Evolutionary conservation across 2,888 invertebrate genomes (phyloP), one percentile per base, ranked within the genome.

Genomic region (Carpatolechia fugitivella): DNA sequence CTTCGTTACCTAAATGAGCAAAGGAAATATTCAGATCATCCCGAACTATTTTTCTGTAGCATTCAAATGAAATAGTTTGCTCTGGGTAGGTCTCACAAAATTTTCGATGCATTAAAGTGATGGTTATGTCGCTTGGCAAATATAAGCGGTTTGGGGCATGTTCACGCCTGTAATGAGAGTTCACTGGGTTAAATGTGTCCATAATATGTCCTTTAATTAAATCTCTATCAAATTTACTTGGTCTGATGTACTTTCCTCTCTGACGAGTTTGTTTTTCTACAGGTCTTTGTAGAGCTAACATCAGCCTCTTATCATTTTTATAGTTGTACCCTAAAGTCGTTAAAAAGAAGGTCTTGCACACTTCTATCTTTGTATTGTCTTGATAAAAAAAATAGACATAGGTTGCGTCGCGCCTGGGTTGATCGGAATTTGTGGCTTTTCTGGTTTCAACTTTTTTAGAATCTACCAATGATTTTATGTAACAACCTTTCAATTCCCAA

Each of bases 11-110:
- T 36, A 59, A 44, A 11, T 53, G 52, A 18, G 56, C 55, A 38
- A 59, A 59, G 8, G 59, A 56, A 31, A 59, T 59, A 33, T 59
- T 56, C 48, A 54, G 52, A 16, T 53, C 44, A 16, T 59, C 36
- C n/a, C 58, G 55, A 13, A 56, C n/a, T 14, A 54, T 18, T 33
- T 44, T 36, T 54, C 58, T 52, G 33, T 54, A 56, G 1, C 51
- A 3, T 30, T 59, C 56, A 16, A 38, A 53, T 6, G 50, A 53
- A 18, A 52, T 24, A 11, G 18, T 35, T 30, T 11, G 13, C 1
- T 46, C 24, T 46, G 57, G 40, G 10, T 54, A 10, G 44, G 14
- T 18, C 38, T 35, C 20, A 41, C 20, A 29, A 50, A 54, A 57
- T 5, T 54, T n/a, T 44, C 50, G 44, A 29, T 57, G 48, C 57